phyloP scores from a whole-genome alignment of 2,888 invertebrate species.

The Orchesellides sinensis region DNA sequence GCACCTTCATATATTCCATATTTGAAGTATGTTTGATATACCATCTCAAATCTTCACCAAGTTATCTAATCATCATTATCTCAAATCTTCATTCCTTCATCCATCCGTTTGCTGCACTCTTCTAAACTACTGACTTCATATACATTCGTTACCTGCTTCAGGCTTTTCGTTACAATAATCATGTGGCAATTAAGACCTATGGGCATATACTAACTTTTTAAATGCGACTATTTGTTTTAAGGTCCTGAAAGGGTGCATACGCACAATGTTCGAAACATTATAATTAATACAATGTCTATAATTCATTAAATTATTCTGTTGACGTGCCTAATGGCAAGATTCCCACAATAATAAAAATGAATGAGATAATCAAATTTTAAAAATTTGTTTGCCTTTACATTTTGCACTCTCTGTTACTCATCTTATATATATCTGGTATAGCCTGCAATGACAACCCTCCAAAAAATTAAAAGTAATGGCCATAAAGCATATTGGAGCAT shows the following conservation, averaged over 20 bases:
- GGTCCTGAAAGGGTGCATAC: not conserved
- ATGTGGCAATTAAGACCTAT: not conserved
- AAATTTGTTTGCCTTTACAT: too few species aligned
- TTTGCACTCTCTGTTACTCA: too few species aligned
- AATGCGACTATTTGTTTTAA: not conserved
- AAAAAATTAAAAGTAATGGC: not conserved
- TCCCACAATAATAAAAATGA: constrained; percentile 18
- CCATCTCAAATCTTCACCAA: not conserved
- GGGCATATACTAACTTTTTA: not conserved
- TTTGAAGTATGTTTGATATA: constrained; percentile 29
- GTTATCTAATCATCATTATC: constrained; percentile 5
- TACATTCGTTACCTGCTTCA: not conserved
- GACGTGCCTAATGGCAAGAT: constrained; percentile 27
- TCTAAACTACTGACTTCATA: not conserved
- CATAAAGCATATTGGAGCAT: too few species aligned
- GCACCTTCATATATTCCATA: not conserved
- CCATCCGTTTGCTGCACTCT: not conserved
- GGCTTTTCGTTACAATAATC: constrained; percentile 1
- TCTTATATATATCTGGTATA: not conserved
- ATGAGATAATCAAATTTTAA: not conserved
- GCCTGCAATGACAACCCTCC: not conserved
- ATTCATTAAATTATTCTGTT: constrained; percentile 29
- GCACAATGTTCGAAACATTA: constrained; percentile 8
- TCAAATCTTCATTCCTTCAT: constrained; percentile 15
- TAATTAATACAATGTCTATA: constrained; percentile 27